phyloP scores from a whole-genome alignment of 2,797 vertebrate species.

The Sebastes iracundus region DNA sequence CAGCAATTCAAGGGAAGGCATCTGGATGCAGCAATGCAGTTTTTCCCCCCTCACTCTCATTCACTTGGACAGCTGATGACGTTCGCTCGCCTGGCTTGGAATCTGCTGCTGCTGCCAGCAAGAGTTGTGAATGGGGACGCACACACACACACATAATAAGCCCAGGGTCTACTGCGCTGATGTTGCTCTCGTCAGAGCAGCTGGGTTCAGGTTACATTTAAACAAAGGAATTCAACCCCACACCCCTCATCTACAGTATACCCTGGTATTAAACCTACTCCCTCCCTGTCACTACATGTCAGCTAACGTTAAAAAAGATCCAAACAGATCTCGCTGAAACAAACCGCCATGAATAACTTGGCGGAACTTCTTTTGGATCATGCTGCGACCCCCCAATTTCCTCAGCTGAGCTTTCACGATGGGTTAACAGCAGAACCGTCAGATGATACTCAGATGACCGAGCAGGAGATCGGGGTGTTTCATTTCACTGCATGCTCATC shows the following conservation, averaged over 20 bases:
- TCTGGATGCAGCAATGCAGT: slow-evolving; percentile 71
- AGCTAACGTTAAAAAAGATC: slow-evolving; percentile 12
- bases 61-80: slow-evolving; percentile 73
- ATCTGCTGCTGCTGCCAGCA: slow-evolving; percentile 68
- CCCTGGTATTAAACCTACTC: slow-evolving; percentile 38
- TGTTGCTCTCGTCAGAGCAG: slow-evolving; percentile 65
- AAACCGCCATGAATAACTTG: not conserved
- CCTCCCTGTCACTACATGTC: not conserved
- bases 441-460: slow-evolving; percentile 63
- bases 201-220: slow-evolving; percentile 74
- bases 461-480: slow-evolving; percentile 43
- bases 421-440: slow-evolving; percentile 32
- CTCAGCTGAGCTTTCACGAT: slow-evolving; percentile 23
- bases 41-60: slow-evolving; percentile 71
- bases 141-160: slow-evolving; percentile 35
- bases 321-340: slow-evolving; percentile 1
- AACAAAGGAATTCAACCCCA: slow-evolving; percentile 74
- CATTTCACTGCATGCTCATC: slow-evolving; percentile 64
- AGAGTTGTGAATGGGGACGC: slow-evolving; percentile 78
- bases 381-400: not conserved
- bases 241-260: slow-evolving; percentile 38
- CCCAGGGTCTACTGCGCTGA: slow-evolving; percentile 64
- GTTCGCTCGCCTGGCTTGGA: slow-evolving; percentile 67
- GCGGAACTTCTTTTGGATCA: slow-evolving; percentile 20
- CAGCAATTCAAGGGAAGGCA: slow-evolving; percentile 66